Percentiles rank a stretch among this genome's conserved stretches.
These are phyloP conservation scores for Crotalus horridus DNA, from an alignment of 2,113 vertebrate genomes.

Conservation along the genomic window DNA sequence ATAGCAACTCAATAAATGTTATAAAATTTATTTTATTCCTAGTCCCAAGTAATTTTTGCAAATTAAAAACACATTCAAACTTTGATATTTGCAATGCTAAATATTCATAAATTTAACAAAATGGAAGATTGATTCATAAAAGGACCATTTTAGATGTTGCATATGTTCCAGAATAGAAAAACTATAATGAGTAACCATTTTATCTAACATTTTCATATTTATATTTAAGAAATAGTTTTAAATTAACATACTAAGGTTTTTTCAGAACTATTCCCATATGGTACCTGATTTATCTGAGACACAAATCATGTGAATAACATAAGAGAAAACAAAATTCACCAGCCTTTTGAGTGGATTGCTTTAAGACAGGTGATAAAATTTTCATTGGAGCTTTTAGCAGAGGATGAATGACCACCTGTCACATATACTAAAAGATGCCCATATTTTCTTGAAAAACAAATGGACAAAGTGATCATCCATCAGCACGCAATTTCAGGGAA, in stretches of 20 bases:
- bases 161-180: neutral
- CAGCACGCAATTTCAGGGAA: neutral
- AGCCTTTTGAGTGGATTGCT: neutral
- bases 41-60: neutral
- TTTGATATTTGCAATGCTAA: neutral
- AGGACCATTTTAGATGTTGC: neutral
- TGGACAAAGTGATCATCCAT: neutral
- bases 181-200: neutral
- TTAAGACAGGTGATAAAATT: neutral
- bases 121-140: neutral
- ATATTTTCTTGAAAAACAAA: neutral
- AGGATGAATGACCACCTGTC: neutral
- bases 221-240: neutral
- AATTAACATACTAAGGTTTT: neutral
- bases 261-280: neutral
- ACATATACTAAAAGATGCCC: neutral
- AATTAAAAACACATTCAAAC: neutral
- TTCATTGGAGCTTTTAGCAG: neutral
- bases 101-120: neutral
- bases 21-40: neutral
- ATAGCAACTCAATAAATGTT: neutral
- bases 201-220: neutral
- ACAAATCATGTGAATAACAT: neutral
- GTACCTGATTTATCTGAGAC: neutral
- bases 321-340: neutral